Evolutionary conservation across 2,888 invertebrate species (phyloP).

Genomic region (Melikaiella ostensackeni): DNA sequence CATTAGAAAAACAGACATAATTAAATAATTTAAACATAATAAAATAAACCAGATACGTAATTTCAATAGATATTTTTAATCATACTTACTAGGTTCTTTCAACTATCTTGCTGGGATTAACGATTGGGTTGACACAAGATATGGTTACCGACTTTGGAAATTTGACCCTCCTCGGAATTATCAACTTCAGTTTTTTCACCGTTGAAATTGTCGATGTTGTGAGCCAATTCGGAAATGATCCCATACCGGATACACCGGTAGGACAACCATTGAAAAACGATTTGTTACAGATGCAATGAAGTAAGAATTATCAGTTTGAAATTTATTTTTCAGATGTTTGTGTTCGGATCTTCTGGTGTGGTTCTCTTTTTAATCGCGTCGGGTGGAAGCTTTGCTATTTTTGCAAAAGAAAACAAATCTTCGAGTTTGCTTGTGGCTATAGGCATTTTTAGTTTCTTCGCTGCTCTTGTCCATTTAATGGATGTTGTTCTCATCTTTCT

Average conservation of each 20-base stretch:
- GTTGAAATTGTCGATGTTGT: slow-evolving; percentile 60
- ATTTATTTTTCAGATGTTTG: slow-evolving; percentile 62
- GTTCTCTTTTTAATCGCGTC: slow-evolving; percentile 59
- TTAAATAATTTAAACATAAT: not conserved
- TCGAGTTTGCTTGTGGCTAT: slow-evolving; percentile 8
- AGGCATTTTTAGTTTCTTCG: slow-evolving; percentile 3
- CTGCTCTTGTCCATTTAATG: slow-evolving; percentile 5
- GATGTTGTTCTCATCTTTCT: slow-evolving; percentile 12
- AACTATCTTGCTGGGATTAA: not conserved
- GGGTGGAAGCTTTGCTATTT: slow-evolving; percentile 19
- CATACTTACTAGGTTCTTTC: slow-evolving; percentile 25
- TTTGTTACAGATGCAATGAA: not conserved
- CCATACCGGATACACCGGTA: slow-evolving; percentile 62
- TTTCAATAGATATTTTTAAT: not conserved
- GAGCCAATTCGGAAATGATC: slow-evolving; percentile 58
- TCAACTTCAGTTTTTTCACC: slow-evolving; percentile 19
- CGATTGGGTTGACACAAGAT: slow-evolving; percentile 29
- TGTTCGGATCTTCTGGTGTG: slow-evolving; percentile 64
- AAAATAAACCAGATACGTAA: not conserved
- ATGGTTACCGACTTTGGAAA: slow-evolving; percentile 17
- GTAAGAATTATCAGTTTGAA: slow-evolving; percentile 4
- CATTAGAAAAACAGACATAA: not conserved
- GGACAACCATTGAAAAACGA: slow-evolving; percentile 37
- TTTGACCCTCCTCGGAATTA: slow-evolving; percentile 25
- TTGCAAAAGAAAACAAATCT: slow-evolving; percentile 10